Evolutionary conservation across 2,113 vertebrate genomes (phyloP).

Genomic region (Caranx ignobilis): DNA sequence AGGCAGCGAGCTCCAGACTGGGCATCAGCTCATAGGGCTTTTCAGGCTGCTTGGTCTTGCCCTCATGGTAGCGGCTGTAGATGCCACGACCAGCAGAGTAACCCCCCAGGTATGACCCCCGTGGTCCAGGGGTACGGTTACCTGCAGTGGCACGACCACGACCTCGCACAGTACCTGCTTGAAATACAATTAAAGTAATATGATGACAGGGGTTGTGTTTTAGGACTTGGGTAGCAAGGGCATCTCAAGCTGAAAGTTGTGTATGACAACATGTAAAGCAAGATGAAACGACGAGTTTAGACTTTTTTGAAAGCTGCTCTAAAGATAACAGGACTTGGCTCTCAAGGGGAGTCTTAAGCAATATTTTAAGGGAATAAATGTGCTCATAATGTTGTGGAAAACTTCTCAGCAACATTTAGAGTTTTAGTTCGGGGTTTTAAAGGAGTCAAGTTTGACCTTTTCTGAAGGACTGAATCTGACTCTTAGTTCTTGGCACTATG

Average conservation of each 20-base stretch:
- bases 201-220: conserved; percentile 68
- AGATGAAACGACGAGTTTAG: conserved; percentile 9
- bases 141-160: conserved; percentile 94
- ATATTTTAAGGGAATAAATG: background rate
- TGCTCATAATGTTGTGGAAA: background rate
- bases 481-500: conserved; percentile 22
- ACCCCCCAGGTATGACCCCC: conserved; percentile 98
- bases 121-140: conserved; percentile 94
- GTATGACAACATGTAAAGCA: background rate
- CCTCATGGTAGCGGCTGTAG: conserved; percentile 99
- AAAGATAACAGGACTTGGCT: conserved; percentile 4
- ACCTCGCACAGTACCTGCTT: conserved; percentile 99
- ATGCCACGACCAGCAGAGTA: conserved; percentile 99
- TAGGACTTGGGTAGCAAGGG: conserved; percentile 39
- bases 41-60: conserved; percentile 95
- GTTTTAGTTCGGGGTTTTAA: background rate
- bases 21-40: conserved; percentile 96
- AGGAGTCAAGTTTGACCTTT: conserved; percentile 20
- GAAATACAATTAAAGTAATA: conserved; percentile 85
- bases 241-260: conserved; percentile 13
- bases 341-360: conserved; percentile 2
- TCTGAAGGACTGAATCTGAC: conserved; percentile 13
- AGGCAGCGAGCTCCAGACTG: conserved; percentile 92
- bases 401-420: background rate
- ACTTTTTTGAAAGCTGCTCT: conserved; percentile 19